Base-by-base conservation (phyloP, 1,140 invertebrate species). In the Bombus fervidus region DNA sequence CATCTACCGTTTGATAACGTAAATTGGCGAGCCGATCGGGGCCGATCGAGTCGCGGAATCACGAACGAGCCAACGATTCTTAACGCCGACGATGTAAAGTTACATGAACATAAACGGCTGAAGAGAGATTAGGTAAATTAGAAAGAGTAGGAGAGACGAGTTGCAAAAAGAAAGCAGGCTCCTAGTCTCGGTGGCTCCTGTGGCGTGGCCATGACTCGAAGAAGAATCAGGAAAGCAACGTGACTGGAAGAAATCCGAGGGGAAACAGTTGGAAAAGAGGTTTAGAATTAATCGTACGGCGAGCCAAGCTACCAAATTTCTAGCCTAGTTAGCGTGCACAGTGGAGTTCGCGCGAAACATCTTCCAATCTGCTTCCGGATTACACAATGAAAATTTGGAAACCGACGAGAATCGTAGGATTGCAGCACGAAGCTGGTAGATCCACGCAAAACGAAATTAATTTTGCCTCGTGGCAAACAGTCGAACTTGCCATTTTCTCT, bases 191-290 rank as follows among this genome's bases (percentile, higher is more conserved):
- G 12, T 39, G 41, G 73, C 43, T 34, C 31, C 73, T 12, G 31
- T 53, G 41, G 31, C 41, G 8, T 4, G 43, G 31, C n/a, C 73
- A 43, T 43, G 73, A 75, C 43, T 75, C 28, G 73, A 53, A 53
- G 43, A 34, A 75, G 73, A 75, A 37, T 77, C 57, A 62, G 3
- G 9, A 18, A 59, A 39, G 18, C 25, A 34, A 76, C 74, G 74
- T 76, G 74, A 76, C 74, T 76, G 25, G 75, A 77, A 66, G 59
- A 37, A 66, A 66, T 78, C 25, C 34, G 31, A 77, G 59, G 39
- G n/a, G 25, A 78, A 66, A 15, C 37, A 8, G 15, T 5, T 1
- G 39, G 25, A 37, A 34, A 80, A 69, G 77, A 47, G 39, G 47
- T 22, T 31, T 47, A 22, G 18, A 78, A 68, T 79, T 79, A 41